These are phyloP conservation scores for Lasius platythorax DNA, from an alignment of 2,888 invertebrate species.

Conservation along the genomic window DNA sequence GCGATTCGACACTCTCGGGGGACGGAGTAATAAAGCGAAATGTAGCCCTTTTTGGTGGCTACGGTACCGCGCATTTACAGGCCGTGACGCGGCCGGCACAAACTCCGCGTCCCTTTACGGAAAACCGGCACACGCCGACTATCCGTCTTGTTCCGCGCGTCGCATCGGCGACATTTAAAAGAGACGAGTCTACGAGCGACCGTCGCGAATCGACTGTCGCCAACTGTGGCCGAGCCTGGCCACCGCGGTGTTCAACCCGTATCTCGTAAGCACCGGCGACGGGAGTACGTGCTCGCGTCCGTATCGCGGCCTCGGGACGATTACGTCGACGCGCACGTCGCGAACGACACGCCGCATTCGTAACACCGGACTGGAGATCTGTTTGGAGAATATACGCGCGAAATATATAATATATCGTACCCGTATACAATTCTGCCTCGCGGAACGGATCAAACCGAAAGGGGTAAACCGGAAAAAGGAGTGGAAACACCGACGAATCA, in stretches of 20 bases:
- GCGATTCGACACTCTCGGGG: background rate
- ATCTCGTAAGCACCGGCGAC: constrained; percentile 22
- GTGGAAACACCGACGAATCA: constrained; percentile 42
- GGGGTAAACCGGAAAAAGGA: constrained; percentile 32
- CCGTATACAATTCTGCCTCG: background rate
- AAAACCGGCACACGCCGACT: constrained; percentile 81
- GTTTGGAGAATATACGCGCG: background rate
- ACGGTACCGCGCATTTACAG: constrained; percentile 67
- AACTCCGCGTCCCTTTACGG: constrained; percentile 72
- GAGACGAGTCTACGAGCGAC: constrained; percentile 66
- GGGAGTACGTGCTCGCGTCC: background rate
- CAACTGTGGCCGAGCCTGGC: background rate
- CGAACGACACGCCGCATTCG: constrained; percentile 28
- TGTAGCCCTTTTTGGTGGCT: constrained; percentile 39
- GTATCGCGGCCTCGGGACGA: constrained; percentile 21
- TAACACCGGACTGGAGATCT: background rate
- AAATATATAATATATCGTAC: background rate
- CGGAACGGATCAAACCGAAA: constrained; percentile 26
- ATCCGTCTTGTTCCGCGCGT: constrained; percentile 62
- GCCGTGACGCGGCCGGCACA: constrained; percentile 69
- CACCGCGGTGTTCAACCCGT: background rate
- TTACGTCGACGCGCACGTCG: constrained; percentile 34
- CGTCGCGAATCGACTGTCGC: constrained; percentile 44
- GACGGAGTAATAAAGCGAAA: background rate
- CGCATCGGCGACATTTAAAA: constrained; percentile 62